Conservation (phyloP, 2,113 vertebrate genomes). For the Alligator sinensis region DNA sequence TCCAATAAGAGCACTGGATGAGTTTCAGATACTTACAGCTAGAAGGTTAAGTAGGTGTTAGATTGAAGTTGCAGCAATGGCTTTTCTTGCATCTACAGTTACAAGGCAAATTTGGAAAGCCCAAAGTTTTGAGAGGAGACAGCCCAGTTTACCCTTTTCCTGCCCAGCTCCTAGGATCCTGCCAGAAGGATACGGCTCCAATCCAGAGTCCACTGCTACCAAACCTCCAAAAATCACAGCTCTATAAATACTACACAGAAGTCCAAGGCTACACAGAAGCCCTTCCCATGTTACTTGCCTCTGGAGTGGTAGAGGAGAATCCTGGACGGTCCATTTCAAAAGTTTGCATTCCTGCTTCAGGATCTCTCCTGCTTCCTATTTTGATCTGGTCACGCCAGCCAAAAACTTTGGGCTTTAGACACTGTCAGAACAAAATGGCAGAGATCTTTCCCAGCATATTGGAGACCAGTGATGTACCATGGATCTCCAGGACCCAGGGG, state of each 20-base stretch:
- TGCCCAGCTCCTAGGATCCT: no score
- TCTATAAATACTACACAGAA: not conserved
- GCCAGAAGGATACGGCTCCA: no score
- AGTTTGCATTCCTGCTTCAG: not conserved
- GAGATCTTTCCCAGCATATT: rapidly evolving
- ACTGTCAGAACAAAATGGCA: not conserved
- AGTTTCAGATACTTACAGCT: not conserved
- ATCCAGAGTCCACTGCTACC: not conserved
- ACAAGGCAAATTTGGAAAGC: not conserved
- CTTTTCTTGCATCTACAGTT: no score
- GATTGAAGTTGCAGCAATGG: not conserved
- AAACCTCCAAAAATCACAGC: not conserved
- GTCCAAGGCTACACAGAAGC: not conserved
- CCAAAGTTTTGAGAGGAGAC: not conserved
- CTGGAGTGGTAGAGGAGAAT: not conserved
- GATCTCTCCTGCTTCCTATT: not conserved
- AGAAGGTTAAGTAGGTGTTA: no score
- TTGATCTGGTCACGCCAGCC: not conserved
- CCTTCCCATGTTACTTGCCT: not conserved
- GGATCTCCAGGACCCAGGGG: not conserved
- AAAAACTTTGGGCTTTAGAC: not conserved
- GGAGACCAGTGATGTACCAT: not conserved
- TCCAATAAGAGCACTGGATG: not conserved
- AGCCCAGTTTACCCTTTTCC: no score
- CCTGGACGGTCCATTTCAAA: conserved; percentile 64